These are phyloP conservation scores for Hepsetus odoe DNA, from an alignment of 2,113 vertebrate genomes.

Conservation along the genomic window DNA sequence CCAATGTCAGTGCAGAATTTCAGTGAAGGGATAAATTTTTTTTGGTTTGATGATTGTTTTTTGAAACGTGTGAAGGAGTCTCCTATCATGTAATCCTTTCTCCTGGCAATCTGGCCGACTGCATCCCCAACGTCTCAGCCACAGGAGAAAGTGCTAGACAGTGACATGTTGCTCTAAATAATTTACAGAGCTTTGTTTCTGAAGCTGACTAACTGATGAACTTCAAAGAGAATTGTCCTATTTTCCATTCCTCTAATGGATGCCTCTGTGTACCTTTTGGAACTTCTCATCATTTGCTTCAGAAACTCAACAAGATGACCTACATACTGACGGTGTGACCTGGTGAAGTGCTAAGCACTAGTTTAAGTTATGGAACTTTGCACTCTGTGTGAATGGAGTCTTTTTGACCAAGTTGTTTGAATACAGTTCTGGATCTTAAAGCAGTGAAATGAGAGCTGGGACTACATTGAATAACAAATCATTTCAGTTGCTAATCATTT, in stretches of 20 bases:
- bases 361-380: not conserved
- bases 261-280: not conserved
- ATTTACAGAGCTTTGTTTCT: conserved; percentile 41
- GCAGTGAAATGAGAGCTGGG: too few species aligned
- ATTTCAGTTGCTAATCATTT: not conserved
- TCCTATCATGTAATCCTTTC: not conserved
- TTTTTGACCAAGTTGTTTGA: too few species aligned
- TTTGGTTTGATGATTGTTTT: too few species aligned
- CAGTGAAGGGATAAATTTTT: too few species aligned
- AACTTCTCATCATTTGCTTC: not conserved
- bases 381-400: too few species aligned
- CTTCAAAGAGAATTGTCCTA: conserved; percentile 15
- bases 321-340: not conserved
- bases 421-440: too few species aligned
- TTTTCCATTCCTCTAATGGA: not conserved
- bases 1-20: too few species aligned
- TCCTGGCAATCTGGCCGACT: not conserved
- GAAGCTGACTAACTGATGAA: not conserved
- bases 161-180: conserved; percentile 34
- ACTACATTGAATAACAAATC: not conserved
- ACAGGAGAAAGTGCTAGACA: conserved; percentile 18
- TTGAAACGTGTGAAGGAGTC: not conserved
- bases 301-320: not conserved
- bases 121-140: too few species aligned
- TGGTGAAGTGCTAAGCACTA: not conserved